Evolutionary conservation across 2,888 invertebrate species (phyloP).

Genomic region (Invenusta paracnida): DNA sequence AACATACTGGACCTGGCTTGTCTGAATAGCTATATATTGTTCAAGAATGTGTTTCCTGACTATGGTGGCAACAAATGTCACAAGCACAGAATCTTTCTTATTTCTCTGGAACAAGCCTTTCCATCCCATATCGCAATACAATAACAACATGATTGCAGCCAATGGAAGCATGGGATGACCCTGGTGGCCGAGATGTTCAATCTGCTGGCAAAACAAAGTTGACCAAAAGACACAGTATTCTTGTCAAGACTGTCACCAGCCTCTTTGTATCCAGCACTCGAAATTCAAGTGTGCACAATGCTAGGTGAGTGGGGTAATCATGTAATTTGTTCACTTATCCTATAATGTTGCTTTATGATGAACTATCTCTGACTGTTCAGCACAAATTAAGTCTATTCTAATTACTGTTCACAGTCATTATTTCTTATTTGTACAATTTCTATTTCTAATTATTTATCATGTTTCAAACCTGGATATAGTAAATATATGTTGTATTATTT

Average conservation of each 20-base stretch:
- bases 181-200: not conserved
- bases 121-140: not conserved
- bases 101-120: not conserved
- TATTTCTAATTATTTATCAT: too few species aligned
- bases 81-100: not conserved
- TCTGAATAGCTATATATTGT: not conserved
- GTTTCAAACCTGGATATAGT: too few species aligned
- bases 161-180: not conserved
- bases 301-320: too few species aligned
- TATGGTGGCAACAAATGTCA: not conserved
- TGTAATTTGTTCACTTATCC: not conserved
- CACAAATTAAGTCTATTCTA: not conserved
- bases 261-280: not conserved
- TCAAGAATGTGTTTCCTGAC: not conserved
- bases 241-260: not conserved
- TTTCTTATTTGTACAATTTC: not conserved
- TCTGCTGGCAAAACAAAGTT: not conserved
- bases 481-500: too few species aligned
- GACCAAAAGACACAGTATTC: not conserved
- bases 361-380: too few species aligned
- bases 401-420: not conserved
- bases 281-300: not conserved
- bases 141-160: not conserved
- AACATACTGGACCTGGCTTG: not conserved
- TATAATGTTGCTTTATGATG: not conserved